Evolutionary conservation across 2,888 invertebrate genomes (phyloP), one percentile per base, ranked within the genome.

Genomic region (Octodonta nipae): DNA sequence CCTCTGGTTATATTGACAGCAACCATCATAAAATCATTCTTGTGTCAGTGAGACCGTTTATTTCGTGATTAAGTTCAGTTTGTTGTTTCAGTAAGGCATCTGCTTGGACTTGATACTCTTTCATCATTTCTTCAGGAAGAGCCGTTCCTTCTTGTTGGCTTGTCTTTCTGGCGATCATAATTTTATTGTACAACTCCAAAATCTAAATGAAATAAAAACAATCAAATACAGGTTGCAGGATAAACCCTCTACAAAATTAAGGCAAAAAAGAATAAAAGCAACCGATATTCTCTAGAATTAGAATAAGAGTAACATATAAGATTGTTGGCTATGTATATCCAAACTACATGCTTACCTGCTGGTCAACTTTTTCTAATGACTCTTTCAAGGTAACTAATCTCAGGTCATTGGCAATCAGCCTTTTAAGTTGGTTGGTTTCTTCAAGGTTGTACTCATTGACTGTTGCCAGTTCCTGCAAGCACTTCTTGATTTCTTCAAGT

Each of bases 171-270:
- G 87, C 82, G 1, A 81, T 75, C 15, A 75, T 65, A 50, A 88
- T 74, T 54, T 81, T 82, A 49, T 86, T 81, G 53, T 88, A 89
- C 47, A 82, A 75, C 55, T 89, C 89, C 56, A 87, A 73, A 37
- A 80, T 75, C 61, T 61, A 32, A 15, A 53, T n/a, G n/a, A n/a
- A n/a, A n/a, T n/a, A n/a, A n/a, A n/a, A n/a, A n/a, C n/a, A n/a
- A n/a, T n/a, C n/a, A n/a, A n/a, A n/a, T n/a, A n/a, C n/a, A n/a
- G n/a, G n/a, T n/a, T n/a, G n/a, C n/a, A n/a, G n/a, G n/a, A n/a
- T n/a, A n/a, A n/a, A n/a, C n/a, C n/a, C n/a, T n/a, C n/a, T n/a
- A n/a, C n/a, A n/a, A n/a, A n/a, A n/a, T n/a, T n/a, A n/a, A n/a
- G n/a, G n/a, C n/a, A n/a, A n/a, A n/a, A n/a, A n/a, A n/a, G n/a